These are phyloP conservation scores for Achroia grisella DNA, from an alignment of 1,140 invertebrate species.

Conservation along the genomic window DNA sequence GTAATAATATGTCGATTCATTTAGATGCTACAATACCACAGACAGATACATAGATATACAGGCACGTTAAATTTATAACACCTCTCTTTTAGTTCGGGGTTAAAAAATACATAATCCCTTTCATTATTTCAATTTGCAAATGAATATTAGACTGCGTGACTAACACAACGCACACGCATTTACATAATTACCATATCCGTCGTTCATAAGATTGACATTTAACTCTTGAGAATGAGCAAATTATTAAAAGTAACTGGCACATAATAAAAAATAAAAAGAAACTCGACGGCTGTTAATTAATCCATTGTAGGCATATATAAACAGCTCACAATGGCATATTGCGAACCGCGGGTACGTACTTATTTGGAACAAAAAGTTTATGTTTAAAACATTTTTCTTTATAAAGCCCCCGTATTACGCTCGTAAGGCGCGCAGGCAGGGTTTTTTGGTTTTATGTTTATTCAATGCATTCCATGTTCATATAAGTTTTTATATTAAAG, in stretches of 20 bases:
- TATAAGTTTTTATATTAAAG: conserved; percentile 5
- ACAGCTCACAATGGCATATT: conserved; percentile 18
- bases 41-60: too few relatives aligned
- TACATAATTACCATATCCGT: too few relatives aligned
- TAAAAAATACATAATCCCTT: too few relatives aligned
- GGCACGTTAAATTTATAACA: too few relatives aligned
- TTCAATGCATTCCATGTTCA: conserved; percentile 9
- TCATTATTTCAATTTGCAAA: too few relatives aligned
- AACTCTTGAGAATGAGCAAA: background rate
- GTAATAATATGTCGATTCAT: too few relatives aligned
- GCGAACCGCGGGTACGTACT: conserved; percentile 3
- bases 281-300: conserved; percentile 17
- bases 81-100: too few relatives aligned
- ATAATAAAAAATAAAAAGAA: conserved; percentile 15
- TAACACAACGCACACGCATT: too few relatives aligned
- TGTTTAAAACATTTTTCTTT: conserved; percentile 12
- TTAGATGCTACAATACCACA: too few relatives aligned
- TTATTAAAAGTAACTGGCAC: conserved; percentile 3
- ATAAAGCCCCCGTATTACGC: conserved; percentile 8
- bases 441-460: conserved; percentile 14
- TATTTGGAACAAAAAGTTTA: conserved; percentile 9
- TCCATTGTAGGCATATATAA: conserved; percentile 16
- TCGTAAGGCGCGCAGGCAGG: conserved; percentile 3
- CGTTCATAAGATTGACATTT: conserved; percentile 1
- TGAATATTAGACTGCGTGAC: too few relatives aligned